Evolutionary conservation across 2,797 vertebrate genomes (phyloP), one percentile per base, ranked within the genome.

Genomic region (Borostomias antarcticus): DNA sequence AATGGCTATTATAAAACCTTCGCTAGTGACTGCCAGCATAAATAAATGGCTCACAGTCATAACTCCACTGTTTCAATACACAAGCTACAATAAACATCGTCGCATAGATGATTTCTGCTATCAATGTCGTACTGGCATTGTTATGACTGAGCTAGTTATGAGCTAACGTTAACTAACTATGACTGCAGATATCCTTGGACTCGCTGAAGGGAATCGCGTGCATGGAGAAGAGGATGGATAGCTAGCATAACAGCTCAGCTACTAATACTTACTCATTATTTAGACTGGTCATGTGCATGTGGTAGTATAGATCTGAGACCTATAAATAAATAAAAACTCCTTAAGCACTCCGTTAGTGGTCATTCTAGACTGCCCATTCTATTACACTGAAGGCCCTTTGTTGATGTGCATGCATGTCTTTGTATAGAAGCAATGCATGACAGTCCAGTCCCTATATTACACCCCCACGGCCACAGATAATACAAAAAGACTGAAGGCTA

Each of bases 1-100:
- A 45, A 45, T 45, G 40, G 40, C 40, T 45, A 45, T 45, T 45
- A 45, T 45, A 17, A 13, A 45, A 45, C 40, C 40, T 45, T 45
- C n/a, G 40, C 40, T 45, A n/a, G 40, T 15, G n/a, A 45, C 40
- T 45, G 7, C 40, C 40, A 45, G 17, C 40, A 45, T 45, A 45
- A 45, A 15, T 45, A 45, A 45, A 45, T 17, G 40, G 13, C 40
- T 15, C n/a, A n/a, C 4, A 45, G n/a, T 5, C 13, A 15, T 45
- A 45, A 6, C 35, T 45, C 40, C 15, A n/a, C 40, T n/a, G 15
- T 17, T n/a, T 45, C n/a, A n/a, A n/a, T n/a, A n/a, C n/a, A n/a
- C n/a, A n/a, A n/a, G 40, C 17, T 2, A n/a, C n/a, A 4, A 15
- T 7, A 15, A 4, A 45, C n/a, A 8, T 40, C 37, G 37, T 45